Percentiles rank a stretch among this genome's conserved stretches.
Conservation (phyloP, 1,140 invertebrate genomes). For the Ylistrum balloti region DNA sequence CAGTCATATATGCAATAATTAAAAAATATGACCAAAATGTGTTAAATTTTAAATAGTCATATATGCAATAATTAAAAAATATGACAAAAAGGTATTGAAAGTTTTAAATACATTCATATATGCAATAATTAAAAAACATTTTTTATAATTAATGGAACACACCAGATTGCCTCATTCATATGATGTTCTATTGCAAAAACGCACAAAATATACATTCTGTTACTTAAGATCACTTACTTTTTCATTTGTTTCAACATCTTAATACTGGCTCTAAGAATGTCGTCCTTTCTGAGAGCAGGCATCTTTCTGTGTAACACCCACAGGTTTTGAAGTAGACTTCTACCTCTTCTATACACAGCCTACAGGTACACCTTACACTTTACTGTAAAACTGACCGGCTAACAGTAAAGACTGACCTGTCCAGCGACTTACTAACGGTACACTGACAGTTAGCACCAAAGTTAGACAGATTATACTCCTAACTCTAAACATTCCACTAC, state of each 20-base stretch:
- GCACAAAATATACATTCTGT: too few species aligned
- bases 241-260: constrained; percentile 53
- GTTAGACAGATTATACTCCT: background rate
- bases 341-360: background rate
- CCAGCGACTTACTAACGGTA: constrained; percentile 11
- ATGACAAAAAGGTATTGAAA: too few species aligned
- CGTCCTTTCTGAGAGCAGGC: constrained; percentile 24
- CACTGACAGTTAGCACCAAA: constrained; percentile 8
- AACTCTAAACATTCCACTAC: background rate
- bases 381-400: too few species aligned
- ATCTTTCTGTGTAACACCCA: background rate
- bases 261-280: constrained; percentile 49
- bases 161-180: too few species aligned
- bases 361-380: background rate
- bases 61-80: too few species aligned
- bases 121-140: too few species aligned
- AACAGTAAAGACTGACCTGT: constrained; percentile 24
- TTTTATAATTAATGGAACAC: too few species aligned
- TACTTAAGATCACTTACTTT: constrained; percentile 54
- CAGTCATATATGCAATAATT: too few species aligned
- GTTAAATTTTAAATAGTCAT: too few species aligned
- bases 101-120: too few species aligned
- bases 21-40: too few species aligned
- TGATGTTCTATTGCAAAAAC: too few species aligned
- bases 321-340: background rate